A percentile compares a stretch with the other conserved stretches of the same genome.
Conservation (phyloP, 2,888 invertebrate species). For the Oscheius sp. region DNA sequence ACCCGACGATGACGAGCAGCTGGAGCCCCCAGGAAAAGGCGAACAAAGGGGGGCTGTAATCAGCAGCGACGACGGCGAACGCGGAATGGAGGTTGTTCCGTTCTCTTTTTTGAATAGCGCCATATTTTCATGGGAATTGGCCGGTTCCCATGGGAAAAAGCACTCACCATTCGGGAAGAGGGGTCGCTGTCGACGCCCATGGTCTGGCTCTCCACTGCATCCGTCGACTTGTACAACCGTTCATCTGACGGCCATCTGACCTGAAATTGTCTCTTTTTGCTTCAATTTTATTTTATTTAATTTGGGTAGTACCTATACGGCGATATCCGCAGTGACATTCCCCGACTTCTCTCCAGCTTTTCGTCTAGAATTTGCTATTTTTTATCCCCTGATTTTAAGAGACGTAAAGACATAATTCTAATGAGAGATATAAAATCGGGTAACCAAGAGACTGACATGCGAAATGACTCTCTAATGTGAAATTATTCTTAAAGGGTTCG, state of each 20-base stretch:
- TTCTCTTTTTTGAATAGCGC: neutral
- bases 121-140: slow-evolving; percentile 12
- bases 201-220: slow-evolving; percentile 55
- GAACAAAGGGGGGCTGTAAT: neutral
- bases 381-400: slow-evolving; percentile 4
- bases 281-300: neutral
- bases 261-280: slow-evolving; percentile 19
- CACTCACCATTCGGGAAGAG: slow-evolving; percentile 47
- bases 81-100: slow-evolving; percentile 29
- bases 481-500: too few relatives aligned
- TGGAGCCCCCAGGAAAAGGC: slow-evolving; percentile 11
- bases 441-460: too few relatives aligned
- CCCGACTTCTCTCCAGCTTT: neutral
- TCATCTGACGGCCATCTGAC: slow-evolving; percentile 45
- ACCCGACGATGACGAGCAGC: slow-evolving; percentile 14
- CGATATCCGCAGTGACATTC: slow-evolving; percentile 32
- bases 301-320: slow-evolving; percentile 13
- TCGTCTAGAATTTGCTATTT: neutral
- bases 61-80: neutral
- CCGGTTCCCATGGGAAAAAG: slow-evolving; percentile 15
- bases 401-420: neutral
- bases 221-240: slow-evolving; percentile 44
- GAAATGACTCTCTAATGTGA: too few relatives aligned
- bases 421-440: too few relatives aligned
- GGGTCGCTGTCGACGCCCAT: slow-evolving; percentile 54